Evolutionary conservation across 53 echinoderm and acorn worm species (phyloP).

Genomic region (Paelopatides confundens): DNA sequence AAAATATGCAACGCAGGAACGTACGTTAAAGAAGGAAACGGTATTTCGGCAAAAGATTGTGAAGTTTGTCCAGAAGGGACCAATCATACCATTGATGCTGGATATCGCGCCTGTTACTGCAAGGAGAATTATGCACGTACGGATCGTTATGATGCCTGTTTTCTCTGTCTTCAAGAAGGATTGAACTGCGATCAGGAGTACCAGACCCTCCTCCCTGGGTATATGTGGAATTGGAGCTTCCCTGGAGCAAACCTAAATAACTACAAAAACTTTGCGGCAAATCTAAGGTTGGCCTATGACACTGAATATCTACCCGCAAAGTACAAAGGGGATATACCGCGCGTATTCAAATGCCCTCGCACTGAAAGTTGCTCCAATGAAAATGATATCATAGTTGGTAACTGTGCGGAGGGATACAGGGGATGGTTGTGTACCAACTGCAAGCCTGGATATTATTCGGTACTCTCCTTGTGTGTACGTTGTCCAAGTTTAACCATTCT

Average conservation of each 20-base stretch:
- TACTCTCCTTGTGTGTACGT: not conserved
- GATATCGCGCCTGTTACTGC: conserved; percentile 21
- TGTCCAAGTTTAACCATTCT: not conserved
- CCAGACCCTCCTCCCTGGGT: not conserved
- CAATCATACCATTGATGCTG: not conserved
- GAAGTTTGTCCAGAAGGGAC: conserved; percentile 21
- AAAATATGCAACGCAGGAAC: conserved; percentile 4
- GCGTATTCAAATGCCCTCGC: not conserved
- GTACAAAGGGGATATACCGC: not conserved
- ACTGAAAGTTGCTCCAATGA: not conserved
- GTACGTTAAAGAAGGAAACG: not conserved
- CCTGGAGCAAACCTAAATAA: not conserved
- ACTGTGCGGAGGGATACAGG: conserved; percentile 9
- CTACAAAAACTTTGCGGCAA: conserved; percentile 6
- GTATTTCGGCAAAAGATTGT: not conserved
- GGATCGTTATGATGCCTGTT: not conserved
- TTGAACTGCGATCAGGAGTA: not conserved
- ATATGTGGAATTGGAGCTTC: conserved; percentile 11
- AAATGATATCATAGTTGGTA: not conserved
- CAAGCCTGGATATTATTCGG: not conserved
- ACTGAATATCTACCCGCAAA: not conserved
- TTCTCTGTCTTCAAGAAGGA: not conserved
- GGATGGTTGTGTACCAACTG: conserved; percentile 31
- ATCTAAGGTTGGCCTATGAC: not conserved
- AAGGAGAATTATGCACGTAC: not conserved